Base-by-base conservation (phyloP, 2,113 vertebrate species). In the Paracanthobrama guichenoti region DNA sequence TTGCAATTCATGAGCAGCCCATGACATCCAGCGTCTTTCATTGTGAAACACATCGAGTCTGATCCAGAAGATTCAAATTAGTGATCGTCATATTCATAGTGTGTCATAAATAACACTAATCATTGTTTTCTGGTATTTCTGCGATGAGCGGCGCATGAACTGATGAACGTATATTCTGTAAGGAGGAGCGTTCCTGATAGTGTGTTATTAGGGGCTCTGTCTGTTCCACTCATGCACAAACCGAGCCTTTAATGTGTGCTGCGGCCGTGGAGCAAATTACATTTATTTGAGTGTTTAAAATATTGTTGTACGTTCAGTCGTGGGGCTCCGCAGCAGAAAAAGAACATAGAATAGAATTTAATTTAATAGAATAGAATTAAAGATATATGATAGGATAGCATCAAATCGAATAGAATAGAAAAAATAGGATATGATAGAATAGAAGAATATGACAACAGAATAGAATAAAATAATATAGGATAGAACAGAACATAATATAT, bases 171-270 rank as follows among this genome's bases (percentile, higher is more conserved):
- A 0, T 44, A 2, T 7, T 48, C 3, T 35, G 35, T 73, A 31
- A 31, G 28, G 2, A 31, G 3, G 35, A 39, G 73, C 14, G 20
- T 14, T 53, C 4, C 1, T 11, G 20, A 75, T 75, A 11, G 76
- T 26, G 39, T 79, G 77, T 64, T 64, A 64, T 64, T 64, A 28
- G 35, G 48, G 42, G 42, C 35, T 7, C 22, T 20, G 26, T 79
- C 31, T 79, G 77, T 66, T 66, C 78, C 78, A 79, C 42, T 11
- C 44, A 9, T 39, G 55, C 74, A 12, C 28, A 55, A 22, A 57
- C 74, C 20, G 6, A 6, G 2, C 26, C 22, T 16, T 59, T 31
- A 60, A 24, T 4, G 42, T 59, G 75, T 20, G 48, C 16, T 50
- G 53, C 11, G 26, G 46, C 31, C 22, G 48, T 35, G 48, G 31